A percentile compares a stretch with the other conserved stretches of the same genome.
These are phyloP conservation scores for Oenanthe oenanthe DNA, from an alignment of 2,113 vertebrate genomes.

Conservation along the genomic window DNA sequence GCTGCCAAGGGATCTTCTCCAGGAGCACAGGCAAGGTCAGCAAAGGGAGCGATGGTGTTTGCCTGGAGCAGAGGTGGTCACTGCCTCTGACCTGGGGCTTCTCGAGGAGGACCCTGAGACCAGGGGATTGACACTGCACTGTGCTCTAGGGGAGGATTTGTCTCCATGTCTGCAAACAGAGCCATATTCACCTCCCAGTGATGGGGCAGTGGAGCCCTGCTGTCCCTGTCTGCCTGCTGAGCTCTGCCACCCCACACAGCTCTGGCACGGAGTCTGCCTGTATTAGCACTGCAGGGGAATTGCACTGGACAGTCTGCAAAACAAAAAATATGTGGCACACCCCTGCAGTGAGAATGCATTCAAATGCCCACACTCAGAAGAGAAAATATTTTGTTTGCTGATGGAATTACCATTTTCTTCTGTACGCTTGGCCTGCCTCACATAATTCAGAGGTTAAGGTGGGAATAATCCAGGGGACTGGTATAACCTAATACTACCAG, in stretches of 20 bases:
- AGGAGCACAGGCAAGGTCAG: neutral
- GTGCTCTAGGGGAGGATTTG: neutral
- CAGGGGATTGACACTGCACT: rapidly evolving
- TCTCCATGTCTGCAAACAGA: rapidly evolving
- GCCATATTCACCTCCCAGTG: rapidly evolving
- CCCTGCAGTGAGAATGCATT: neutral
- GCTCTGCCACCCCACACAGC: neutral
- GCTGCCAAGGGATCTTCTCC: neutral
- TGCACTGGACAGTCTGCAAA: neutral
- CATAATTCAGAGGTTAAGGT: neutral
- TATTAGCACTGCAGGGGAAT: neutral
- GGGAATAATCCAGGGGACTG: neutral
- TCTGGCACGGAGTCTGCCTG: neutral
- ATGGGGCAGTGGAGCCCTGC: neutral
- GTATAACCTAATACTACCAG: neutral
- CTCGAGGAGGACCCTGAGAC: neutral
- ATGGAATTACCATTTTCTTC: neutral
- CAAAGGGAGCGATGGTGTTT: neutral
- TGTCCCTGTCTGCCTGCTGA: neutral
- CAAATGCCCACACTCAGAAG: neutral
- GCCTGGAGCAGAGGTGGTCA: neutral
- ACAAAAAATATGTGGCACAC: neutral
- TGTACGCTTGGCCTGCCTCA: rapidly evolving
- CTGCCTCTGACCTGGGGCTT: neutral
- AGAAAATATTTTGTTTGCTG: neutral